phyloP scores from a whole-genome alignment of 2,797 vertebrate genomes.

The Pantherophis vulpinus region DNA sequence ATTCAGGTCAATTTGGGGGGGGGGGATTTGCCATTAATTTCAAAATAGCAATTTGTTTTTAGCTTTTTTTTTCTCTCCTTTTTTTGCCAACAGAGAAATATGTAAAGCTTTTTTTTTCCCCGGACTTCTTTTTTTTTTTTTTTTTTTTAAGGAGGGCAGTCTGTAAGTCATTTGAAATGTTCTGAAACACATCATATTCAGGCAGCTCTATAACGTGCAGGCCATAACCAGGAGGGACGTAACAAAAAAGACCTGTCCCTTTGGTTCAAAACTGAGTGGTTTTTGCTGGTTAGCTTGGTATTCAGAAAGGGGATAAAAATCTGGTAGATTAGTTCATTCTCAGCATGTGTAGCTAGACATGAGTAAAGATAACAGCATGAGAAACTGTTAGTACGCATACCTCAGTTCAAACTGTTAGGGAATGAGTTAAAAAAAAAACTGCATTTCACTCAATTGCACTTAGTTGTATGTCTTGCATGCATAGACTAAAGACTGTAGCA shows the following conservation, averaged over 20 bases:
- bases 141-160: conserved; percentile 66
- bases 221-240: conserved; percentile 75
- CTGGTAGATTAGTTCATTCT: conserved; percentile 91
- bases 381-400: conserved; percentile 91
- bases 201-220: conserved; percentile 85
- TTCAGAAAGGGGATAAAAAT: conserved; percentile 80
- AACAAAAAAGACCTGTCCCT: conserved; percentile 78
- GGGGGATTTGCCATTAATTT: conserved; percentile 10
- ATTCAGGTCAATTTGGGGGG: conserved; percentile 31
- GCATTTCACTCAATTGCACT: conserved; percentile 94
- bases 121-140: conserved; percentile 66
- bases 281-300: conserved; percentile 80
- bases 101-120: conserved; percentile 57
- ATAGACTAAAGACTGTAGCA: conserved; percentile 93
- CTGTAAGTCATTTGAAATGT: conserved; percentile 76
- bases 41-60: neutral
- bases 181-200: conserved; percentile 69
- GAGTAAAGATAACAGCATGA: conserved; percentile 98
- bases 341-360: conserved; percentile 96
- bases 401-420: conserved; percentile 95
- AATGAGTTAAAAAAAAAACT: conserved; percentile 83
- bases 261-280: conserved; percentile 78
- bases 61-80: too few relatives aligned
- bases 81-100: conserved; percentile 79
- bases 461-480: conserved; percentile 96